Percentiles rank a stretch among this genome's conserved stretches.
These are phyloP conservation scores for Ptiloglossa arizonensis DNA, from an alignment of 1,140 invertebrate species.

Conservation along the genomic window DNA sequence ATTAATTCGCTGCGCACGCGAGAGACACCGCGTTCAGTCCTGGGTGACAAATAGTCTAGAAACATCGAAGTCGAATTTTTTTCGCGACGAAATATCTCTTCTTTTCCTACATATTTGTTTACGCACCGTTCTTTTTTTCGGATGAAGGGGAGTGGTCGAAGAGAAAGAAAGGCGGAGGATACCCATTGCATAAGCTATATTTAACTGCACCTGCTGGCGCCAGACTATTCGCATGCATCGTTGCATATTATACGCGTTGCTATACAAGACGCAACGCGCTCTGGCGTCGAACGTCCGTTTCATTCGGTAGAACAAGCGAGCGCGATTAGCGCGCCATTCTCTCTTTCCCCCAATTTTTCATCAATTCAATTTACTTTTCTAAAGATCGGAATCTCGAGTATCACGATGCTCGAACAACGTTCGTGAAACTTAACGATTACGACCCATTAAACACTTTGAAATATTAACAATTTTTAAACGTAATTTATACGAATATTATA, in stretches of 20 bases:
- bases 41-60: background rate
- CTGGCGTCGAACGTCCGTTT: conserved; percentile 44
- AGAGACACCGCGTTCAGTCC: no score
- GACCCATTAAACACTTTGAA: no score
- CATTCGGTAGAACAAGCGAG: conserved; percentile 15
- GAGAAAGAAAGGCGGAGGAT: conserved; percentile 41
- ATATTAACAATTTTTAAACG: no score
- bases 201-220: conserved; percentile 68
- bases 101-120: conserved; percentile 5
- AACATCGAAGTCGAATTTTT: background rate
- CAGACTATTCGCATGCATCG: conserved; percentile 59
- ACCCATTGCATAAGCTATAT: conserved; percentile 65
- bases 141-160: no score
- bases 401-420: no score
- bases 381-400: no score
- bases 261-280: conserved; percentile 49
- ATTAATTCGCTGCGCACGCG: conserved; percentile 22
- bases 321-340: background rate
- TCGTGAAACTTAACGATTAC: no score
- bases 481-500: no score
- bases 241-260: conserved; percentile 37
- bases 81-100: background rate
- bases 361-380: no score
- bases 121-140: background rate
- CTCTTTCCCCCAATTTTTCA: background rate